Base-by-base conservation (phyloP, 2,888 invertebrate genomes). In the Marasmarcha lunaedactyla region DNA sequence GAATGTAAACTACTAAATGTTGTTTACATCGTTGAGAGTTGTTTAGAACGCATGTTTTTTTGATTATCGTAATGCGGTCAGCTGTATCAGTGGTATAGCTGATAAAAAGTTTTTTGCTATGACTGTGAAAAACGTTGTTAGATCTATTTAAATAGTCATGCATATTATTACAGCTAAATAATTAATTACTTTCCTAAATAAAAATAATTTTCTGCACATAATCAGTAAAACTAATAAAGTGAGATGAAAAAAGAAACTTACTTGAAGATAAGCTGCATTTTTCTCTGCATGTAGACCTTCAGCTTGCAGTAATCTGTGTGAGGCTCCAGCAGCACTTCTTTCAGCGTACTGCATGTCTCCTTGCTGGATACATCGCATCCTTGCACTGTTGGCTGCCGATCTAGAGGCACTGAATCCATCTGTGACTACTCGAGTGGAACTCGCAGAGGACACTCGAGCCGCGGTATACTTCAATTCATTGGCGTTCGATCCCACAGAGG, bases 201-300 rank as follows among this genome's bases (percentile, higher is more conserved):
- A n/a, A n/a, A n/a, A n/a, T n/a, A n/a, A n/a, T n/a, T n/a, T n/a
- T n/a, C n/a, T n/a, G n/a, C n/a, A n/a, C n/a, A n/a, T n/a, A n/a
- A n/a, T n/a, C n/a, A n/a, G n/a, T n/a, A n/a, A n/a, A n/a, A n/a
- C n/a, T n/a, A n/a, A n/a, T n/a, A n/a, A n/a, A n/a, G n/a, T n/a
- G n/a, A n/a, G 7, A 20, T 20, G 20, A 20, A 3, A 14, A 4
- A 14, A 13, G 7, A 13, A 34, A 60, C 71, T 72, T 71, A 94
- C 94, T 88, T 94, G 91, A 51, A 91, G 88, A 50, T 90, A 87
- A 43, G 94, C 90, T 48, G 92, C 89, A 62, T 92, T 91, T 71
- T 94, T 92, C 74, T 95, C 94, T 1, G 94, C 91, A 14, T 91
- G 91, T 45, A 94, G 87, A 35, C 94, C 94, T 61, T 94, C 94